phyloP scores from a whole-genome alignment of 2,113 vertebrate genomes.

The Deroptyus accipitrinus region DNA sequence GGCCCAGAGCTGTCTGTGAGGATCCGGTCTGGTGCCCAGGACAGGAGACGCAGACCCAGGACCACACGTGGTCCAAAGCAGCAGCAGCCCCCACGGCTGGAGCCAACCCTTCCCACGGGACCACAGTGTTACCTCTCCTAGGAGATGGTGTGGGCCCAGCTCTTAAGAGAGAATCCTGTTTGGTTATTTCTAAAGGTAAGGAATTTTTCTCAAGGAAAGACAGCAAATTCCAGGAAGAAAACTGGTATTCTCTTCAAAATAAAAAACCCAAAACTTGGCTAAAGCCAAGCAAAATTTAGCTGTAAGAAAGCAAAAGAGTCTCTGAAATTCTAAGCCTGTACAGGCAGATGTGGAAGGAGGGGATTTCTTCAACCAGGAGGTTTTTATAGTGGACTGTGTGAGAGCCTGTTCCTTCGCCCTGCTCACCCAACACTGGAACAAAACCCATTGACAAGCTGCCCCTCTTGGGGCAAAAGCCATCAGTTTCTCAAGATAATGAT shows the following conservation, averaged over 20 bases:
- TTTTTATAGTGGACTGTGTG: background rate
- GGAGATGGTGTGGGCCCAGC: background rate
- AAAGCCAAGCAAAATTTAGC: background rate
- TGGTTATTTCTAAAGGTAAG: background rate
- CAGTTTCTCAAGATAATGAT: background rate
- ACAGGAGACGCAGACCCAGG: background rate
- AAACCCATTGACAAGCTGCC: background rate
- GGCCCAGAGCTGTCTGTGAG: background rate
- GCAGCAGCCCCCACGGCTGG: fast-evolving
- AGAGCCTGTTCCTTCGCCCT: background rate
- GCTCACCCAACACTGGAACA: background rate
- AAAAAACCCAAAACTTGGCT: background rate
- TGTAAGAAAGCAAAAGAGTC: background rate
- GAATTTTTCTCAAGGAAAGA: background rate
- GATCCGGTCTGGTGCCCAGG: background rate
- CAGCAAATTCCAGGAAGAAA: background rate
- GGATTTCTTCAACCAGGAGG: background rate
- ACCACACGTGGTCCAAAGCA: background rate
- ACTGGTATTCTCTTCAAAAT: background rate
- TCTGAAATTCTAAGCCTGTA: background rate
- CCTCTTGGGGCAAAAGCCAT: background rate
- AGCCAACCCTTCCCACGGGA: background rate
- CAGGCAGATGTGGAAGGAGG: background rate
- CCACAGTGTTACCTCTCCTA: fast-evolving
- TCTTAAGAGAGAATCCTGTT: background rate